phyloP scores from a whole-genome alignment of 2,113 vertebrate species.

The Barnardius zonarius region DNA sequence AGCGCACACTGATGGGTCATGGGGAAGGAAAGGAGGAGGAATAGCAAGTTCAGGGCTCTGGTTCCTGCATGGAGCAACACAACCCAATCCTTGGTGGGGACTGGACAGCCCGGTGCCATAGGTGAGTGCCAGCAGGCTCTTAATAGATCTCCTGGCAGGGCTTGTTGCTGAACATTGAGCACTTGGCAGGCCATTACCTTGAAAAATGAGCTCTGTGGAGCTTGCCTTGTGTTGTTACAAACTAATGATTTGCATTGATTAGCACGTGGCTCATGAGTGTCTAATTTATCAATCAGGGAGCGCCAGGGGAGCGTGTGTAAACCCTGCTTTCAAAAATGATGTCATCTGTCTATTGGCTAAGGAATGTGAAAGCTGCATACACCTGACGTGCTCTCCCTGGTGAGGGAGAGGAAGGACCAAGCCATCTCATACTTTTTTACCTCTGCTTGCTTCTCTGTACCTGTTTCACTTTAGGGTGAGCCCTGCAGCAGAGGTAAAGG shows the following conservation, averaged over 20 bases:
- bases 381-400: not conserved
- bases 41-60: not conserved
- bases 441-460: not conserved
- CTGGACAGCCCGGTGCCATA: not conserved
- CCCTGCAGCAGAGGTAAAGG: not conserved
- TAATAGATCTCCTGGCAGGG: constrained; percentile 48
- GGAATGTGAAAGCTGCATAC: not conserved
- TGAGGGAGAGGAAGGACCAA: not conserved
- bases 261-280: constrained; percentile 56
- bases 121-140: not conserved
- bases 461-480: not conserved
- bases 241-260: constrained; percentile 74
- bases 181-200: constrained; percentile 70
- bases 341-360: constrained; percentile 60
- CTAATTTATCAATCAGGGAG: constrained; percentile 72
- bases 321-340: constrained; percentile 60
- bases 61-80: not conserved
- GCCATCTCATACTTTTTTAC: not conserved
- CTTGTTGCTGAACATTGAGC: not conserved
- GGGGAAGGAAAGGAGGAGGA: not conserved
- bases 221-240: constrained; percentile 66
- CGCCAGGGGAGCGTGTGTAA: constrained; percentile 46
- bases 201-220: constrained; percentile 67
- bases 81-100: not conserved
- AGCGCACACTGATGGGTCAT: not conserved